A percentile compares a stretch with the other conserved stretches of the same genome.
Evolutionary conservation across 2,888 invertebrate species (phyloP).

Genomic region (Tholera decimalis): DNA sequence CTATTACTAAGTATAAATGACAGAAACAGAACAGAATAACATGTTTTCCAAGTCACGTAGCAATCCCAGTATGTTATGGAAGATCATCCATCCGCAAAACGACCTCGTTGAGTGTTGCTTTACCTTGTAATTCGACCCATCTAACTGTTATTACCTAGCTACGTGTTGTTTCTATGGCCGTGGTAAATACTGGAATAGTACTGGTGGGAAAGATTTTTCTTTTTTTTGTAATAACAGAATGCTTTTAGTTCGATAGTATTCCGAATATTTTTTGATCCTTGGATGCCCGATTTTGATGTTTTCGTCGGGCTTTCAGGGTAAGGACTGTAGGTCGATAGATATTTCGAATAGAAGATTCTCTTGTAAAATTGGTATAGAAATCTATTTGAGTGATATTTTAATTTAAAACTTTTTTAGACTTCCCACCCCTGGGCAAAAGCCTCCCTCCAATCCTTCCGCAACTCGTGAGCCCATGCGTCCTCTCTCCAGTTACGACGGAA

Average conservation of each 20-base stretch:
- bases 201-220: neutral
- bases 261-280: conserved; percentile 3
- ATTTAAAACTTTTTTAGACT: too few species aligned
- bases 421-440: too few species aligned
- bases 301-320: neutral
- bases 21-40: too few species aligned
- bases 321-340: neutral
- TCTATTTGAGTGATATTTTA: too few species aligned
- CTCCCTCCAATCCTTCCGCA: too few species aligned
- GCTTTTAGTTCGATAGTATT: conserved; percentile 40
- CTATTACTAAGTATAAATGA: too few species aligned
- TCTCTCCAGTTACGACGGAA: too few species aligned
- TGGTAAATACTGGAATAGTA: conserved; percentile 7
- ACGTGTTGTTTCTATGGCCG: neutral
- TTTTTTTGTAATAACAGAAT: conserved; percentile 35
- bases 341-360: neutral
- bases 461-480: too few species aligned
- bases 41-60: too few species aligned
- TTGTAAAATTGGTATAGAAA: too few species aligned
- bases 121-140: neutral
- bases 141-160: neutral
- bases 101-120: too few species aligned
- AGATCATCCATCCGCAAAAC: neutral
- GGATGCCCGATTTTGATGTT: conserved; percentile 10
- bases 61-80: neutral